These are phyloP conservation scores for Apamea monoglypha DNA, from an alignment of 2,888 invertebrate genomes.

Conservation along the genomic window DNA sequence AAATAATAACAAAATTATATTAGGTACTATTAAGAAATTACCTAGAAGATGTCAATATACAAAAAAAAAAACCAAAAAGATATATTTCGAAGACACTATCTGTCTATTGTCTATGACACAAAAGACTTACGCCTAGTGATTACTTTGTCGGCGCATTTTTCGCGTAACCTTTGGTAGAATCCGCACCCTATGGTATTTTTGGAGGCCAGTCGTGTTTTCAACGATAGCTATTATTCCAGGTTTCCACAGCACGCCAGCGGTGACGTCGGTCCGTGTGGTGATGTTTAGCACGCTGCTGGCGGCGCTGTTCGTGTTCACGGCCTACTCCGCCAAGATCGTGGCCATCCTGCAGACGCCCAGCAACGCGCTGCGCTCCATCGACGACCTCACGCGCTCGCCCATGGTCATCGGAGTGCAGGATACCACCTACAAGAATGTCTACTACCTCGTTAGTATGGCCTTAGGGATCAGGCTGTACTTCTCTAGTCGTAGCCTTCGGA, in stretches of 20 bases:
- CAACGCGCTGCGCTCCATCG: conserved; percentile 88
- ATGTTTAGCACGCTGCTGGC: conserved; percentile 90
- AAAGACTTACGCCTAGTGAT: too few relatives aligned
- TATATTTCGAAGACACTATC: too few relatives aligned
- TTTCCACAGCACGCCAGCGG: conserved; percentile 84
- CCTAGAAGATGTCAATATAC: too few relatives aligned
- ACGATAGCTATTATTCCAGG: conserved; percentile 71
- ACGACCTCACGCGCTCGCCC: conserved; percentile 90
- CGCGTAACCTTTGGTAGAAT: neutral
- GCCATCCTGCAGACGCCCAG: conserved; percentile 92
- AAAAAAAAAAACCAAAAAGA: too few relatives aligned
- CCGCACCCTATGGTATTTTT: neutral
- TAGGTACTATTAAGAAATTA: too few relatives aligned
- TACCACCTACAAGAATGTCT: conserved; percentile 90
- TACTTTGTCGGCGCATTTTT: neutral
- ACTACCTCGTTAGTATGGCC: conserved; percentile 71
- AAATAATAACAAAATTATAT: too few relatives aligned
- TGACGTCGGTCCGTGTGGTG: conserved; percentile 88
- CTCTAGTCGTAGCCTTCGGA: neutral
- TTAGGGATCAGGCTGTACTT: neutral
- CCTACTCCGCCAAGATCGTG: conserved; percentile 92
- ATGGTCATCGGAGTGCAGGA: conserved; percentile 91
- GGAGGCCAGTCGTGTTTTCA: neutral
- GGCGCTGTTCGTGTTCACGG: conserved; percentile 91
- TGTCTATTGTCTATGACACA: too few relatives aligned